These are phyloP conservation scores for Pediacus dermestoides DNA, from an alignment of 2,888 invertebrate genomes.

Conservation along the genomic window DNA sequence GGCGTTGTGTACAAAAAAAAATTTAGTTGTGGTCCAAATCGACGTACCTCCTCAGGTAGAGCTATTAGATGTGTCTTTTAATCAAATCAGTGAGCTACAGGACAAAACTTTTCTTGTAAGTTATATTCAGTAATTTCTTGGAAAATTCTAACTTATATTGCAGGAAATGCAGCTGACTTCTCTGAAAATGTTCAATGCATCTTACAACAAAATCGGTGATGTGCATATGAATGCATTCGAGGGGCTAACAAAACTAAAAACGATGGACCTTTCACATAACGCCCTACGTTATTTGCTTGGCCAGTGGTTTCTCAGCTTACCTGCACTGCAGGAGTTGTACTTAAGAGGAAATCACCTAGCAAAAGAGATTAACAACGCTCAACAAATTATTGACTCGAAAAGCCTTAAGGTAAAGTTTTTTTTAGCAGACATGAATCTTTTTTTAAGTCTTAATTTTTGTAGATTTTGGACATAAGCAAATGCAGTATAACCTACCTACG, in stretches of 20 bases:
- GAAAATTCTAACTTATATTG: slow-evolving; percentile 31
- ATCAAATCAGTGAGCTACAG: slow-evolving; percentile 60
- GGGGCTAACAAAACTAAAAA: slow-evolving; percentile 51
- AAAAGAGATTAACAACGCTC: too few species aligned
- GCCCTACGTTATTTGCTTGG: slow-evolving; percentile 56
- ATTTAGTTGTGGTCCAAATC: slow-evolving; percentile 57
- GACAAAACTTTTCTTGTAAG: slow-evolving; percentile 61
- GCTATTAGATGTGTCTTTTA: slow-evolving; percentile 59
- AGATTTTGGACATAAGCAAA: slow-evolving; percentile 58
- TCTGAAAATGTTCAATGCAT: slow-evolving; percentile 53
- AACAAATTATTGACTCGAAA: too few species aligned
- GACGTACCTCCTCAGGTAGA: slow-evolving; percentile 58
- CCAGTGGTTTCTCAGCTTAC: slow-evolving; percentile 58
- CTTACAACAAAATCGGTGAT: slow-evolving; percentile 61
- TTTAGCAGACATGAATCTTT: too few species aligned
- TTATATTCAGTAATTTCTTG: slow-evolving; percentile 11
- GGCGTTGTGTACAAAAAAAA: slow-evolving; percentile 56
- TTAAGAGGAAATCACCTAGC: slow-evolving; percentile 62
- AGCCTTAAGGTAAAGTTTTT: too few species aligned
- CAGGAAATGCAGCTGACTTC: slow-evolving; percentile 50
- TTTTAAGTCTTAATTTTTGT: slow-evolving; percentile 19
- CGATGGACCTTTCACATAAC: slow-evolving; percentile 61
- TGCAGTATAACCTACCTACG: slow-evolving; percentile 58
- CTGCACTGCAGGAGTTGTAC: slow-evolving; percentile 54
- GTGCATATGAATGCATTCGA: slow-evolving; percentile 61